Conservation (phyloP, 2,113 vertebrate genomes). For the Glaucomys volans region DNA sequence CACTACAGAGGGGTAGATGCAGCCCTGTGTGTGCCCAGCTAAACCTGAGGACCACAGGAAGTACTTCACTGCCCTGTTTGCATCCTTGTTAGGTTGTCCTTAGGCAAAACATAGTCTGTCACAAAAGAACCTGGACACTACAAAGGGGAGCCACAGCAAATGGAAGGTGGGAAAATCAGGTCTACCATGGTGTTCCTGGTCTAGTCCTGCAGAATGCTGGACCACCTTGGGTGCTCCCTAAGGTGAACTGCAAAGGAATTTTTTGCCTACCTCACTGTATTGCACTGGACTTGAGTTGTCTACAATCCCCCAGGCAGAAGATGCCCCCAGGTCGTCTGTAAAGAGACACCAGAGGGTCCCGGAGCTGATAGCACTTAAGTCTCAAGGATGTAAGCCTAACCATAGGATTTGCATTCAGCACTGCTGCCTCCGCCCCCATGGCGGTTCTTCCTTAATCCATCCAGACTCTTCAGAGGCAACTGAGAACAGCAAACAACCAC, state of each 20-base stretch:
- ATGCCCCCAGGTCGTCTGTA: background rate
- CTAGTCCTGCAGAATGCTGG: background rate
- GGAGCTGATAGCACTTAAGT: background rate
- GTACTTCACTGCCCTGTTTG: background rate
- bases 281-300: background rate
- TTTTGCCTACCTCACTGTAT: conserved; percentile 65
- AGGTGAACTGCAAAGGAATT: background rate
- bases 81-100: background rate
- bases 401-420: background rate
- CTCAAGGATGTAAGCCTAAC: background rate
- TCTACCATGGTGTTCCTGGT: background rate
- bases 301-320: background rate
- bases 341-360: conserved; percentile 2
- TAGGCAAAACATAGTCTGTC: background rate
- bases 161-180: background rate
- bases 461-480: background rate
- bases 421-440: background rate
- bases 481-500: background rate
- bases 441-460: background rate
- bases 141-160: background rate
- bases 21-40: background rate
- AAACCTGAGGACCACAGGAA: background rate
- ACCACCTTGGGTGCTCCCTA: background rate
- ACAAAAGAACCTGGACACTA: background rate
- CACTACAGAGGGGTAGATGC: background rate